Base-by-base conservation (phyloP, 1,140 invertebrate genomes). In the Drosophila tani region DNA sequence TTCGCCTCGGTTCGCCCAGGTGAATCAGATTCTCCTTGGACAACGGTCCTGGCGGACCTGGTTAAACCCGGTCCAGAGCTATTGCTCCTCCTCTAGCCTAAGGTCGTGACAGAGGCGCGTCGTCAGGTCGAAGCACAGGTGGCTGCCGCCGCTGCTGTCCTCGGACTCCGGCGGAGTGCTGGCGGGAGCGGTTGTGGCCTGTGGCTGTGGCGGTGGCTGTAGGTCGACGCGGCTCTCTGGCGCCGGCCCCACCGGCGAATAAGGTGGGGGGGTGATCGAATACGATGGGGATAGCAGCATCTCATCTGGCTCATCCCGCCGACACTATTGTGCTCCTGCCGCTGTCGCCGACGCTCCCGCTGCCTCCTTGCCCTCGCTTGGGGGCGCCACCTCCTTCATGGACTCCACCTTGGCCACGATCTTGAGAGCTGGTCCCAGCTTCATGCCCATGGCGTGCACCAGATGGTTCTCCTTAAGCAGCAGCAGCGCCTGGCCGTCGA, bases 391-490 rank as follows among this genome's bases (percentile, higher is more conserved):
- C 82, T 93, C 92, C 64, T 93, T 93, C 81, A 93, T 93, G 32
- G 92, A 92, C 55, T 93, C 91, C 35, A 93, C 88, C 57, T 93
- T 92, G 15, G 97, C 96, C 78, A 98, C 97, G 45, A 99, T 98
- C 94, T 99, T 99, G 15, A 99, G 93, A 1, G 98, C 98, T 0
- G 98, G 98, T 2, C 98, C 98, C 0, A 99, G 94, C 91, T 99
- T 99, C 95, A 99, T 99, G 40, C 96, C 96, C 95, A 99, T 98
- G 5, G 97, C 97, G 32, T 96, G 96, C 94, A 99, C 98, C 11
- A 99, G 93, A 93, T 99, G 98, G 88, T 99, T 98, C 70, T 98
- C 98, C 92, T 98, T 98, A n/a, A 99, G 95, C 49, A 99, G 93
- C 94, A 99, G 95, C 21, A 99, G 93, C 7, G 98, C 98, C 91